phyloP scores from a whole-genome alignment of 1,140 invertebrate species.

The Artemia franciscana region DNA sequence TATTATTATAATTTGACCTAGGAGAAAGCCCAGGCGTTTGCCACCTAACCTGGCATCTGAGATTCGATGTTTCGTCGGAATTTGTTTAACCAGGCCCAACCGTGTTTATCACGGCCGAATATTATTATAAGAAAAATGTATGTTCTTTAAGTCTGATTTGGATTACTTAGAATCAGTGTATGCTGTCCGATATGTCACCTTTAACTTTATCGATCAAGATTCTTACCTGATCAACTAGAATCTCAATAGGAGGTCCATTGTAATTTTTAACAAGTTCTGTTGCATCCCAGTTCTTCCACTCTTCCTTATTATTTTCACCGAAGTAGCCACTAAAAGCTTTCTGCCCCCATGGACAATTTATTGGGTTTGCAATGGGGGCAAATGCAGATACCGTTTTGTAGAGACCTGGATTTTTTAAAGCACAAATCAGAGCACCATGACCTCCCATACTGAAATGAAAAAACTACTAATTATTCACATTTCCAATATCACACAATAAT shows the following conservation, averaged over 20 bases:
- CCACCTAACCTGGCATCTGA: too few relatives aligned
- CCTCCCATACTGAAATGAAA: constrained; percentile 65
- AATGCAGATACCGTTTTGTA: constrained; percentile 88
- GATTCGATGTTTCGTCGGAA: too few relatives aligned
- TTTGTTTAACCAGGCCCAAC: too few relatives aligned
- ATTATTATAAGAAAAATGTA: too few relatives aligned
- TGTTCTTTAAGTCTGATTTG: too few relatives aligned
- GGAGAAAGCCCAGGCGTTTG: too few relatives aligned
- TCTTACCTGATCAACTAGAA: constrained; percentile 72
- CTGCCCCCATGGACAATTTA: constrained; percentile 55
- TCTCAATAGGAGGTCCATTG: constrained; percentile 51
- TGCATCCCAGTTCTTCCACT: constrained; percentile 74
- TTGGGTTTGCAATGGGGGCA: constrained; percentile 81
- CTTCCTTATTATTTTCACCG: constrained; percentile 30
- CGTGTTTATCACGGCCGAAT: too few relatives aligned
- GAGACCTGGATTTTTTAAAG: constrained; percentile 68
- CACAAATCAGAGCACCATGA: constrained; percentile 79
- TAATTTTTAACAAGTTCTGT: constrained; percentile 58
- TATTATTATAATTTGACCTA: too few relatives aligned
- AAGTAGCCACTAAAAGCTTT: constrained; percentile 74
- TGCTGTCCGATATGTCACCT: too few relatives aligned
- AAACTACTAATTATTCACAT: not conserved
- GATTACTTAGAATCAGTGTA: too few relatives aligned
- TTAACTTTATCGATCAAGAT: too few relatives aligned
- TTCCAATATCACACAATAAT: too few relatives aligned